These are phyloP conservation scores for Sphaerophoria taeniata DNA, from an alignment of 2,888 invertebrate species.

Conservation along the genomic window DNA sequence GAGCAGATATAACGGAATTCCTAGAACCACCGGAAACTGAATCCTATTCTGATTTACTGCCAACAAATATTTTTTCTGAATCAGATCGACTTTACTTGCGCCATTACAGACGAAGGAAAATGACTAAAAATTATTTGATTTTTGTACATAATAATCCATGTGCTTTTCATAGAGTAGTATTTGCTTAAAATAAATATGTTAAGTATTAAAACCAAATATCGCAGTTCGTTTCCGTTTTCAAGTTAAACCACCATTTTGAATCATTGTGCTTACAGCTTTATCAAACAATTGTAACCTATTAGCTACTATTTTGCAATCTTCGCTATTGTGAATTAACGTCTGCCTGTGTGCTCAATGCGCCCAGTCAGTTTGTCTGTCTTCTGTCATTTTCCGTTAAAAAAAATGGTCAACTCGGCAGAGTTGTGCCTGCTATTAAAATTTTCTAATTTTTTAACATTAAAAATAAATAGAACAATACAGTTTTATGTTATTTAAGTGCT, in stretches of 20 bases:
- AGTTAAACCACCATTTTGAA: background rate
- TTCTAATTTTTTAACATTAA: background rate
- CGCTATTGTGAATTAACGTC: conserved; percentile 11
- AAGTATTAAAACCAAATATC: background rate
- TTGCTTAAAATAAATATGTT: conserved; percentile 16
- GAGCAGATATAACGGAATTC: conserved; percentile 41
- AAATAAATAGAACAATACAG: background rate
- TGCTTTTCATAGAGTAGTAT: background rate
- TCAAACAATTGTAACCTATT: conserved; percentile 1
- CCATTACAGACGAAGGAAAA: conserved; percentile 5
- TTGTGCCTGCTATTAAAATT: background rate
- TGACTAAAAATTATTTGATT: background rate
- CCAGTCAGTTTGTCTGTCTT: conserved; percentile 29
- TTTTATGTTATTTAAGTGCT: background rate
- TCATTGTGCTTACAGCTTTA: conserved; percentile 25
- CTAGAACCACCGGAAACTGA: conserved; percentile 33
- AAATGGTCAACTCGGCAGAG: background rate
- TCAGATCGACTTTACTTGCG: conserved; percentile 42
- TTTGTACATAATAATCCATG: background rate
- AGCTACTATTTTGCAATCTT: background rate
- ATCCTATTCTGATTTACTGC: conserved; percentile 35
- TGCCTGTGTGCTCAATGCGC: conserved; percentile 21
- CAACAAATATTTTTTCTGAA: conserved; percentile 44
- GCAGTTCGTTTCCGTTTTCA: no score
- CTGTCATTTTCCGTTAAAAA: conserved; percentile 21